Evolutionary conservation across 1,140 invertebrate species (phyloP).

Genomic region (Melipona quadrifasciata): DNA sequence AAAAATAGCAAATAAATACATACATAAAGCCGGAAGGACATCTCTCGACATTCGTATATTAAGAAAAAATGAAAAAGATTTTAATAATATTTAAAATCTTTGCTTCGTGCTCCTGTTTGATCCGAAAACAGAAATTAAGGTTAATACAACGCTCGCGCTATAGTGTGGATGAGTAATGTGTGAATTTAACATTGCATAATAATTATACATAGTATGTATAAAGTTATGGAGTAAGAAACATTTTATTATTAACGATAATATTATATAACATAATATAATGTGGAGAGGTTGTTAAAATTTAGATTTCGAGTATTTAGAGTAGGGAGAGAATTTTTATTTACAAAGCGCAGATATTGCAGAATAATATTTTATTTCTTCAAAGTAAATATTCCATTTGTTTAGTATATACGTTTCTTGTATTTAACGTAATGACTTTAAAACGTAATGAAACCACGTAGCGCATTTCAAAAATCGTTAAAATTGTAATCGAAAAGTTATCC

Average conservation of each 20-base stretch:
- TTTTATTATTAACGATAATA: slow-evolving; percentile 81
- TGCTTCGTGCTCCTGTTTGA: slow-evolving; percentile 65
- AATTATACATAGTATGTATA: slow-evolving; percentile 82
- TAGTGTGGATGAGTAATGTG: slow-evolving; percentile 77
- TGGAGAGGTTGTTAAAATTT: slow-evolving; percentile 77
- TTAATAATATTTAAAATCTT: slow-evolving; percentile 51
- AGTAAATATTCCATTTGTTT: slow-evolving; percentile 40
- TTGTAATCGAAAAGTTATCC: slow-evolving; percentile 7
- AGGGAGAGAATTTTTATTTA: slow-evolving; percentile 60
- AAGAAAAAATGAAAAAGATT: slow-evolving; percentile 32
- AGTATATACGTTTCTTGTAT: slow-evolving; percentile 29
- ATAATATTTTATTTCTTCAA: slow-evolving; percentile 45
- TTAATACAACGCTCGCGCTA: slow-evolving; percentile 73
- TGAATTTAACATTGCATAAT: slow-evolving; percentile 81
- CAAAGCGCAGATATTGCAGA: background rate
- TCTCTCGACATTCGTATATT: slow-evolving; percentile 65
- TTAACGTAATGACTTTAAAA: slow-evolving; percentile 6
- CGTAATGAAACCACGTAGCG: slow-evolving; percentile 15
- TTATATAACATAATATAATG: slow-evolving; percentile 77
- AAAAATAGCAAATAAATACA: slow-evolving; percentile 49
- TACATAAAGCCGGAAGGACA: slow-evolving; percentile 47
- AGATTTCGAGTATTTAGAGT: slow-evolving; percentile 70
- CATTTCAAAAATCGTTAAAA: slow-evolving; percentile 42
- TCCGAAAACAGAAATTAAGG: slow-evolving; percentile 52
- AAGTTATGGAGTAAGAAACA: slow-evolving; percentile 79